Evolutionary conservation across 2,888 invertebrate genomes (phyloP).

Genomic region (Aspidiotus destructor): DNA sequence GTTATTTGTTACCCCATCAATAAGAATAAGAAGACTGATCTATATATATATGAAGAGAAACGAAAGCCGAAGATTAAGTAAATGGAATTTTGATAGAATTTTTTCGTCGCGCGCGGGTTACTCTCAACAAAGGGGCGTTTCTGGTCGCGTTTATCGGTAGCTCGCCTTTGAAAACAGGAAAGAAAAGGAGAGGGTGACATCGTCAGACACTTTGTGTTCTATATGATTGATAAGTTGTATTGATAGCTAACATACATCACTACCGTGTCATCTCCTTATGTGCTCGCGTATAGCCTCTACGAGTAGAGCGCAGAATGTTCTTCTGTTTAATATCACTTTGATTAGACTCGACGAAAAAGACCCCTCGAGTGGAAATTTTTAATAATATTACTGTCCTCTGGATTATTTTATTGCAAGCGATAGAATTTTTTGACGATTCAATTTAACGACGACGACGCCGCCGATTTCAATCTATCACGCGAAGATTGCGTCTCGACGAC

Average conservation of each 20-base stretch:
- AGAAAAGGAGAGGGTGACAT: constrained; percentile 23
- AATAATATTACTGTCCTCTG: too few species aligned
- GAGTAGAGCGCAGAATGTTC: too few species aligned
- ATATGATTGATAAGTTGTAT: constrained; percentile 32
- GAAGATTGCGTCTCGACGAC: too few species aligned
- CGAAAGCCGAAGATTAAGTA: constrained; percentile 26
- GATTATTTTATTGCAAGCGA: too few species aligned
- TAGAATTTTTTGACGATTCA: too few species aligned
- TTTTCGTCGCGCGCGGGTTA: not conserved
- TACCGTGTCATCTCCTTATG: constrained; percentile 18
- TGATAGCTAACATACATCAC: constrained; percentile 32
- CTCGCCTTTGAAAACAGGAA: not conserved
- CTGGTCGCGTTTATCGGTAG: constrained; percentile 12
- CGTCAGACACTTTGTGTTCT: constrained; percentile 22
- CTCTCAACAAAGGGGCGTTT: not conserved
- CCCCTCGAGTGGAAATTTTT: too few species aligned
- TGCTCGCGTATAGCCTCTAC: not conserved
- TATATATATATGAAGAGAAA: not conserved
- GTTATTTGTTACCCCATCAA: not conserved
- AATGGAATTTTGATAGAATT: constrained; percentile 33
- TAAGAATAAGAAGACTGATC: not conserved
- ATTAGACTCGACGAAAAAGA: too few species aligned
- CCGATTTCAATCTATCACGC: too few species aligned
- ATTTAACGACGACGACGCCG: too few species aligned
- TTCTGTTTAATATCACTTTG: too few species aligned